A percentile compares a stretch with the other conserved stretches of the same genome.
Evolutionary conservation across 2,888 invertebrate genomes (phyloP).

Genomic region (Lasioglossum villosulum): DNA sequence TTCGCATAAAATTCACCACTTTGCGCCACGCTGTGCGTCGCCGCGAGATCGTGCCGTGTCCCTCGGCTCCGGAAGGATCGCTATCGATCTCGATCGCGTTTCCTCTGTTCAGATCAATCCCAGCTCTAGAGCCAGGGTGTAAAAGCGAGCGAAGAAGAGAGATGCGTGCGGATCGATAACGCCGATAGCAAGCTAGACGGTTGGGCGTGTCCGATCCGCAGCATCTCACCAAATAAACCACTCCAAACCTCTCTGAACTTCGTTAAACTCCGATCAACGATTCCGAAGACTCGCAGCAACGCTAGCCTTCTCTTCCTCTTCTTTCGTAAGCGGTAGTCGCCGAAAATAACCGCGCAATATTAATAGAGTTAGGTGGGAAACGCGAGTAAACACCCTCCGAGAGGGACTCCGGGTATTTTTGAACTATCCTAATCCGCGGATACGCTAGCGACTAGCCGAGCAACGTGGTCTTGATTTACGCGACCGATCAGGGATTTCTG

Average conservation of each 20-base stretch:
- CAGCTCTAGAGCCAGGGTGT: neutral
- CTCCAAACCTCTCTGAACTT: neutral
- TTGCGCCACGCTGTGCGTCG: too few species aligned
- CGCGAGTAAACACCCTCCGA: constrained; percentile 32
- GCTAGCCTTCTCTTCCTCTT: neutral
- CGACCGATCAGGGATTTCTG: constrained; percentile 21
- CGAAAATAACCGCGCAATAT: constrained; percentile 79
- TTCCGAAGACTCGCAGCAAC: neutral
- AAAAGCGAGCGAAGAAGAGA: constrained; percentile 10
- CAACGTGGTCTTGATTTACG: constrained; percentile 63
- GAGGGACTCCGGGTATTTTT: constrained; percentile 74
- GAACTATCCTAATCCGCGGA: constrained; percentile 67
- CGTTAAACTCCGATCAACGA: neutral
- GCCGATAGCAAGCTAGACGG: constrained; percentile 75
- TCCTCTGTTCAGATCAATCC: neutral
- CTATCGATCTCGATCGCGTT: neutral
- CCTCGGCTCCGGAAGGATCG: neutral
- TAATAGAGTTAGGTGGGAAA: constrained; percentile 75
- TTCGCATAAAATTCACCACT: too few species aligned
- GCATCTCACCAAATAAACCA: constrained; percentile 57
- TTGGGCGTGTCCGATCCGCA: constrained; percentile 80
- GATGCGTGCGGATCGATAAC: constrained; percentile 80
- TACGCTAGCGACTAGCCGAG: constrained; percentile 43
- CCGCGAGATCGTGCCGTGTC: neutral
- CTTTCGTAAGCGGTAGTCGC: constrained; percentile 76